A percentile compares a stretch with the other conserved stretches of the same genome.
Conservation (phyloP, 1,140 invertebrate genomes). For the Leptonema lineaticorne region DNA sequence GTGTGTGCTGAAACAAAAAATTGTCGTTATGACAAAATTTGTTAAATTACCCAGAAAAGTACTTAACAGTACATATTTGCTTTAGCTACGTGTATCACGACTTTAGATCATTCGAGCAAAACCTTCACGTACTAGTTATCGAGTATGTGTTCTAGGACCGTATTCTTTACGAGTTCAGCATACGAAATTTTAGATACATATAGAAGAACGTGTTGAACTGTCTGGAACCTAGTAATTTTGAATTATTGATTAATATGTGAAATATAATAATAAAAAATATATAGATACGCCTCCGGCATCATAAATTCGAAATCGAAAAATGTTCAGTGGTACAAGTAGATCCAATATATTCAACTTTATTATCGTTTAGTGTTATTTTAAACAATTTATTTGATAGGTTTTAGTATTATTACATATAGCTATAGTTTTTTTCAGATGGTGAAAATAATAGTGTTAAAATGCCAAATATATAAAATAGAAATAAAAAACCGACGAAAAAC, state of each 20-base stretch:
- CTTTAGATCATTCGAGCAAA: conserved; percentile 9
- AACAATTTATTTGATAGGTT: no score
- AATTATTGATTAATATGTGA: background rate
- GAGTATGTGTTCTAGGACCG: conserved; percentile 7
- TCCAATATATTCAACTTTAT: no score
- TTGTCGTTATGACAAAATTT: no score
- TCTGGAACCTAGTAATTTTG: background rate
- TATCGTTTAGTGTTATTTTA: no score
- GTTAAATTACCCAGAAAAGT: background rate
- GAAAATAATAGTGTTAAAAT: no score
- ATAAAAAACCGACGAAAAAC: no score
- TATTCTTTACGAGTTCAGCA: conserved; percentile 14
- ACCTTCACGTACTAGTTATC: conserved; percentile 11
- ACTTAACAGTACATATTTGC: background rate
- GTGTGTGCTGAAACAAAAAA: background rate
- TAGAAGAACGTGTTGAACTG: no score
- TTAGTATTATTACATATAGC: no score
- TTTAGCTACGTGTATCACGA: conserved; percentile 3
- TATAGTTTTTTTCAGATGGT: no score
- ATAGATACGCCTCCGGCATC: background rate
- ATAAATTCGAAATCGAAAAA: no score
- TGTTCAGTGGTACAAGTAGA: no score
- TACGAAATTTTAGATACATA: background rate
- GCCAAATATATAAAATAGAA: background rate
- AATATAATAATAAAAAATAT: background rate